Base-by-base conservation (phyloP, 2,113 vertebrate genomes). In the Gopherus evgoodei region DNA sequence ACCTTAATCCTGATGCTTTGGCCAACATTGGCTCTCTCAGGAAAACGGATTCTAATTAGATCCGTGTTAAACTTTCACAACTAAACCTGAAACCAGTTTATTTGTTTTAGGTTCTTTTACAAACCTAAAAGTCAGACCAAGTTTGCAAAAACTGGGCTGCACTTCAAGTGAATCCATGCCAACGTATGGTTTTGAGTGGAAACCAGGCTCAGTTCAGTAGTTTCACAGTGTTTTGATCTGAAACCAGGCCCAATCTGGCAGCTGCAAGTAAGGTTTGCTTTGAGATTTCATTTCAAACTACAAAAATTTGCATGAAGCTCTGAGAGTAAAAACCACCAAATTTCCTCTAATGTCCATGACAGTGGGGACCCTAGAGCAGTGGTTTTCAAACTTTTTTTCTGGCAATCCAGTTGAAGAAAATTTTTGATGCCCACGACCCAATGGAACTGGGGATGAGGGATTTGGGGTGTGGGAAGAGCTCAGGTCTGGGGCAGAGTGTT, bases 71-170 rank as follows among this genome's bases (percentile, higher is more conserved):
- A 95, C 84, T 97, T 93, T 92, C 96, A 95, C 91, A 95, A 90
- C 96, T 93, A 92, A 97, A 96, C 93, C 88, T 91, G 3, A 97
- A 96, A 96, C 89, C 94, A 95, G 89, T 54, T 54, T 96, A 93
- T 97, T 97, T 97, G 93, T 1, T 97, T 97, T 97, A 95, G 96
- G 93, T 97, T 97, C 95, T 94, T 82, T 97, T 97, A 92, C 95
- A 96, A 95, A 95, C 88, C 84, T 91, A 92, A 88, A 97, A 96
- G 76, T 85, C 76, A 44, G 69, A 94, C 95, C 96, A 97, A 97
- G 93, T 92, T 93, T 85, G 49, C 0, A 1, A 7, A n/a, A 38
- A 4, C 50, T 0, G 4, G 97, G 96, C 95, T 93, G 92, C 79
- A 47, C 91, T 97, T 96, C 96, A 97, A 97, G 86, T 75, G 95